Percentiles rank a stretch among this genome's conserved stretches.
Conservation (phyloP, 2,797 vertebrate genomes). For the Coilia nasus region DNA sequence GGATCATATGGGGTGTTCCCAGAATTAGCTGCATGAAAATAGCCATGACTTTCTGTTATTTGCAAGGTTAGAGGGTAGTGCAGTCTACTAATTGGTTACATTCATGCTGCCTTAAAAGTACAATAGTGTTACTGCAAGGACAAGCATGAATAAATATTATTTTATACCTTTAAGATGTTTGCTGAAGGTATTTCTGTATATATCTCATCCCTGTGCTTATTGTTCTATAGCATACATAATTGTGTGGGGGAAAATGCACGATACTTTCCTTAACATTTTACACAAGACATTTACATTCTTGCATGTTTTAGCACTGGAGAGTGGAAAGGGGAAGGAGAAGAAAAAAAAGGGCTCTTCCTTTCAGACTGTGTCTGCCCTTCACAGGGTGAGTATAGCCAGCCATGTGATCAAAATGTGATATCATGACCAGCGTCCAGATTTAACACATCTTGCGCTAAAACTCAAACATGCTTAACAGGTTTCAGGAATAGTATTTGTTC, state of each 20-base stretch:
- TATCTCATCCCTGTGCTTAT: too few relatives aligned
- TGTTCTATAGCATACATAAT: background rate
- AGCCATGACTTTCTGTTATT: too few relatives aligned
- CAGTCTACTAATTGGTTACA: too few relatives aligned
- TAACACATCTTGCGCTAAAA: background rate
- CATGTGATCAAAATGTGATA: background rate
- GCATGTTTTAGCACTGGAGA: background rate
- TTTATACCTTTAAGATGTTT: background rate
- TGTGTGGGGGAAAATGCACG: background rate
- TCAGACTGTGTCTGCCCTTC: constrained; percentile 78
- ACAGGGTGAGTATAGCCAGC: constrained; percentile 64
- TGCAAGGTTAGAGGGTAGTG: too few relatives aligned
- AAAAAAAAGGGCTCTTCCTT: constrained; percentile 83
- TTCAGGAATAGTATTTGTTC: too few relatives aligned
- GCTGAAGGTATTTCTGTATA: background rate
- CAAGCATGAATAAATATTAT: background rate
- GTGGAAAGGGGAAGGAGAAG: constrained; percentile 55
- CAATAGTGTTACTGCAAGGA: too few relatives aligned
- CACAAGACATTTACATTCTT: background rate
- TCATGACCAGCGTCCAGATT: background rate
- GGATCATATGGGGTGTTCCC: too few relatives aligned
- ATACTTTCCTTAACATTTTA: background rate
- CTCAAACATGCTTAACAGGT: background rate
- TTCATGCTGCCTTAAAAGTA: too few relatives aligned
- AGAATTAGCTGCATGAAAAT: too few relatives aligned